A percentile compares a stretch with the other conserved stretches of the same genome.
These are phyloP conservation scores for Sternotherus odoratus DNA, from an alignment of 2,797 vertebrate species.

Conservation along the genomic window DNA sequence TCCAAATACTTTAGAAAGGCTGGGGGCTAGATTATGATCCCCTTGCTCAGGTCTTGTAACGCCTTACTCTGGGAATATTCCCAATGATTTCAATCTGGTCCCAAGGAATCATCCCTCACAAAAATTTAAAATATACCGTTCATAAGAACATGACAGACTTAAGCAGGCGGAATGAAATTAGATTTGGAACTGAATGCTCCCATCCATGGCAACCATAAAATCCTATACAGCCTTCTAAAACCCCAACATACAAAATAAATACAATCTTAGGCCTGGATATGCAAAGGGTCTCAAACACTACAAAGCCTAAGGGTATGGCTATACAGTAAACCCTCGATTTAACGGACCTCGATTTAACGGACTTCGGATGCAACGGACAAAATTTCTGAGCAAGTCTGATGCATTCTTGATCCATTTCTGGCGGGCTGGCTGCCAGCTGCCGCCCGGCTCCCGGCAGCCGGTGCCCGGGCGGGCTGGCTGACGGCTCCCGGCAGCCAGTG, in stretches of 20 bases:
- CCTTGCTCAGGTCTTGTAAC: not conserved
- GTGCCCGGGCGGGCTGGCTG: too few species aligned
- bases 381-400: too few species aligned
- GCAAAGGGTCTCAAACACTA: not conserved
- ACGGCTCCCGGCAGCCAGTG: too few species aligned
- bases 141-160: not conserved
- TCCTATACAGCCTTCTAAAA: not conserved
- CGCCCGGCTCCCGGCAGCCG: too few species aligned
- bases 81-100: not conserved
- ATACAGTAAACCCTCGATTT: too few species aligned
- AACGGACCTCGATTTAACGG: too few species aligned
- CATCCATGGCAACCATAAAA: not conserved
- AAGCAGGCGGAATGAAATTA: not conserved
- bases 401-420: too few species aligned
- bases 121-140: not conserved
- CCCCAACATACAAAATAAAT: not conserved
- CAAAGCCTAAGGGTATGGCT: too few species aligned
- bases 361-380: too few species aligned
- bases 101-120: not conserved
- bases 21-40: not conserved
- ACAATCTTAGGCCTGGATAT: not conserved
- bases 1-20: not conserved
- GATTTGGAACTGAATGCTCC: not conserved
- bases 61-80: not conserved
- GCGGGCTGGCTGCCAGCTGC: too few species aligned